Evolutionary conservation across 1,140 invertebrate genomes (phyloP).

Genomic region (Meloidogyne hapla): DNA sequence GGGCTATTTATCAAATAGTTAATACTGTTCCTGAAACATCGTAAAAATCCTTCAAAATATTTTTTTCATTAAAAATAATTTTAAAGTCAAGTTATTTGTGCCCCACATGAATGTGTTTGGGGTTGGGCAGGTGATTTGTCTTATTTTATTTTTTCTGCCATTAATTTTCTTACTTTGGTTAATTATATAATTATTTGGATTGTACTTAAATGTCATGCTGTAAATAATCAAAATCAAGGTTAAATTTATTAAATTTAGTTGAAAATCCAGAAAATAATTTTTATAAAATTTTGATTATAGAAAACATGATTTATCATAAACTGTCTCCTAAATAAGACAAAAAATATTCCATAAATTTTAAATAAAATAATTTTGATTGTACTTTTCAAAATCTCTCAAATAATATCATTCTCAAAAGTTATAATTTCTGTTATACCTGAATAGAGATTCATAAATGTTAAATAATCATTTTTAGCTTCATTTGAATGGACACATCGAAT

Average conservation of each 20-base stretch:
- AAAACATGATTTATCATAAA: too few relatives aligned
- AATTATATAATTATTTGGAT: constrained; percentile 19
- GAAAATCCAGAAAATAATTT: too few relatives aligned
- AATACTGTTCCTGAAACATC: neutral
- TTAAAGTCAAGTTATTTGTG: constrained; percentile 6
- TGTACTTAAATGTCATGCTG: neutral
- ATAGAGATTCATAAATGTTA: too few relatives aligned
- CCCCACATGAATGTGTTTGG: constrained; percentile 17
- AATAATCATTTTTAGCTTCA: neutral
- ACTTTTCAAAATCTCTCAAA: too few relatives aligned
- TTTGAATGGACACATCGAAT: constrained; percentile 24
- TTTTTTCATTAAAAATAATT: neutral
- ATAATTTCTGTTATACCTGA: too few relatives aligned
- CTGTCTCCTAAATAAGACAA: too few relatives aligned
- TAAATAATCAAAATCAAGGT: constrained; percentile 13
- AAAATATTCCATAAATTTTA: too few relatives aligned
- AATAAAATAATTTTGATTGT: too few relatives aligned
- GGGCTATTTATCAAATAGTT: constrained; percentile 8
- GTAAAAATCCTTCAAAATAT: neutral
- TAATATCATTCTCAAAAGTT: too few relatives aligned
- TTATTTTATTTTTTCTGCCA: neutral
- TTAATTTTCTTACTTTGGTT: neutral
- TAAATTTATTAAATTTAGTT: neutral
- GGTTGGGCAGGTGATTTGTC: constrained; percentile 9
- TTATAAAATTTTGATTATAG: too few relatives aligned